phyloP scores from a whole-genome alignment of 2,113 vertebrate genomes.

The Leucopternis melanops region DNA sequence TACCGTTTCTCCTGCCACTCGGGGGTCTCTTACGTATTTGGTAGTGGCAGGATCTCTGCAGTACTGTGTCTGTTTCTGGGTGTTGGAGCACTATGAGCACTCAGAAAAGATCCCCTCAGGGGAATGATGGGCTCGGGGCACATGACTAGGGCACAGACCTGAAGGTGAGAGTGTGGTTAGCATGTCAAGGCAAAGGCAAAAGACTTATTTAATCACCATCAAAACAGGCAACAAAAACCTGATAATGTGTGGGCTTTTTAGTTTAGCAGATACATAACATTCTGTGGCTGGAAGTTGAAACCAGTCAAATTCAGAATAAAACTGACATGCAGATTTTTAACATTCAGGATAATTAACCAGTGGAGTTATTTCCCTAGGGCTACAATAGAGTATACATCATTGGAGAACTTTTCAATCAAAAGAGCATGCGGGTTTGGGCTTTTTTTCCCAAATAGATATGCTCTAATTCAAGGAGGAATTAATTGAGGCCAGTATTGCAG shows the following conservation, averaged over 20 bases:
- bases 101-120: background rate
- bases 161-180: background rate
- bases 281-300: background rate
- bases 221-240: background rate
- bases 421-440: background rate
- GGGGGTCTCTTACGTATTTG: background rate
- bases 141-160: background rate
- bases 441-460: background rate
- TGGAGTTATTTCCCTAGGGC: constrained; percentile 17
- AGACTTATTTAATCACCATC: background rate
- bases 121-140: background rate
- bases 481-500: background rate
- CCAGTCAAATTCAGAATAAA: background rate
- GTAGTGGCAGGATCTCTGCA: background rate
- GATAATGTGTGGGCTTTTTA: background rate
- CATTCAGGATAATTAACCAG: background rate
- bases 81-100: background rate
- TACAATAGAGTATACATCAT: background rate
- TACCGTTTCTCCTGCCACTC: background rate
- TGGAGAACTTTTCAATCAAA: constrained; percentile 3
- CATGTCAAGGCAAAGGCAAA: background rate
- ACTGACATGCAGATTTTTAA: background rate
- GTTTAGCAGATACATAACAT: background rate
- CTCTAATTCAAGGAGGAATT: constrained; percentile 1
- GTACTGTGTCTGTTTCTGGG: background rate